Conservation (phyloP, 2,888 invertebrate species). For the Polydrusus pterygomalis region DNA sequence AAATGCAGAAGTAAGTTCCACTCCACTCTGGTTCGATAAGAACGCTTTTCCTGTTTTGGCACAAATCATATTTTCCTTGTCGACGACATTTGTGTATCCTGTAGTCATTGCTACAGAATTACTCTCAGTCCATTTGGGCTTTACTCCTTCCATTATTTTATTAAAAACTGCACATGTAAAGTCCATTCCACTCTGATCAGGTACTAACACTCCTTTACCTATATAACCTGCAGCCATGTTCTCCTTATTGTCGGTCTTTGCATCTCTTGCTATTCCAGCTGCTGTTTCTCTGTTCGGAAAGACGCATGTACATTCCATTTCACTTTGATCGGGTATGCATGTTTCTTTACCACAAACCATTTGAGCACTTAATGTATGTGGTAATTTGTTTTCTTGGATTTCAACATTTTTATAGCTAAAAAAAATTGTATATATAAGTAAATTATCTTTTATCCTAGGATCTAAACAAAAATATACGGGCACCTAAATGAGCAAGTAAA, state of each 20-base stretch:
- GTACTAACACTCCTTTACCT: conserved; percentile 36
- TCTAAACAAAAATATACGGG: no score
- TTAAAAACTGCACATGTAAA: not conserved
- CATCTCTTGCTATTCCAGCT: not conserved
- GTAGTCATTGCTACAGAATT: not conserved
- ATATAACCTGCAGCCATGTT: conserved; percentile 33
- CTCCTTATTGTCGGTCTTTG: not conserved
- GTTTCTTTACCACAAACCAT: conserved; percentile 38
- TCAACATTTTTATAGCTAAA: not conserved
- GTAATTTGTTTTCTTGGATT: not conserved
- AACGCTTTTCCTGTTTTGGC: conserved; percentile 18
- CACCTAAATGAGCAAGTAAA: no score
- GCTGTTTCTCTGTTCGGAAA: not conserved
- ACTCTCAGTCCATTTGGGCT: not conserved
- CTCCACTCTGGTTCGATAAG: conserved; percentile 24
- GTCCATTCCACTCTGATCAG: conserved; percentile 1
- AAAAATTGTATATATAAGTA: not conserved
- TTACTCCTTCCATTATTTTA: not conserved
- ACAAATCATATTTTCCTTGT: not conserved
- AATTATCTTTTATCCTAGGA: no score
- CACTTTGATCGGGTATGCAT: not conserved
- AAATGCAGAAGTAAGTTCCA: conserved; percentile 33
- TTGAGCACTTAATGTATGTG: no score
- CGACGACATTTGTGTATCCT: not conserved
- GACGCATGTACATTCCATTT: conserved; percentile 2